Conservation (phyloP, 2,888 invertebrate species). For the Lasioglossum marginatum region DNA sequence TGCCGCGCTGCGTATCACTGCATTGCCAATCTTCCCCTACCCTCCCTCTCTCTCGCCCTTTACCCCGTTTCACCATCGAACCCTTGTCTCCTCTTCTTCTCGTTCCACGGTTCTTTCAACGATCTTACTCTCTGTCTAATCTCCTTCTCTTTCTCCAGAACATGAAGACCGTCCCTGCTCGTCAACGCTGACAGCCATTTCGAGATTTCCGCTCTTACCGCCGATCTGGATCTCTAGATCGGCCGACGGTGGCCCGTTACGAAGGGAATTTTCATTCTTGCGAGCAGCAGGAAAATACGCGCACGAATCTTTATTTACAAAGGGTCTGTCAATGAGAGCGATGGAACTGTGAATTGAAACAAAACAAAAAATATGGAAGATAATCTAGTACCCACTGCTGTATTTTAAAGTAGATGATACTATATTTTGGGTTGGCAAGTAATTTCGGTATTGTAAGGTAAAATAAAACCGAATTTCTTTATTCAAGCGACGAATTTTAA, state of each 20-base stretch:
- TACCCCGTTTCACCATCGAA: background rate
- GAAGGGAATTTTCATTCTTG: background rate
- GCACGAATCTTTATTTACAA: background rate
- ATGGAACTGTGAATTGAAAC: too few relatives aligned
- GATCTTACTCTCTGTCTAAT: slow-evolving; percentile 13
- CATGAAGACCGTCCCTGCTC: slow-evolving; percentile 26
- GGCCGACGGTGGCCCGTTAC: too few relatives aligned
- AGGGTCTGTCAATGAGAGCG: too few relatives aligned
- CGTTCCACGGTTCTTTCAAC: slow-evolving; percentile 8
- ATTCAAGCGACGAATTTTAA: too few relatives aligned
- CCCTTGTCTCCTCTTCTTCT: slow-evolving; percentile 11
- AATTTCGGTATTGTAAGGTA: too few relatives aligned
- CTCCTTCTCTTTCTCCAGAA: slow-evolving; percentile 9
- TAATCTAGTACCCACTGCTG: too few relatives aligned
- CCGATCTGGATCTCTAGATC: background rate
- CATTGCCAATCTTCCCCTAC: slow-evolving; percentile 72
- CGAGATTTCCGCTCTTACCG: background rate
- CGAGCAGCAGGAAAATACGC: background rate
- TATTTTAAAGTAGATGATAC: too few relatives aligned
- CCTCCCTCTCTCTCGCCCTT: slow-evolving; percentile 14
- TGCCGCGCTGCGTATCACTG: slow-evolving; percentile 73
- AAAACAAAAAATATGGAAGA: too few relatives aligned
- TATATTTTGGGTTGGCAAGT: too few relatives aligned
- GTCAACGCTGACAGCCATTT: slow-evolving; percentile 18
- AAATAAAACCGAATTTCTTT: too few relatives aligned